phyloP scores from a whole-genome alignment of 2,888 invertebrate genomes.

The Acrobasis consociella region DNA sequence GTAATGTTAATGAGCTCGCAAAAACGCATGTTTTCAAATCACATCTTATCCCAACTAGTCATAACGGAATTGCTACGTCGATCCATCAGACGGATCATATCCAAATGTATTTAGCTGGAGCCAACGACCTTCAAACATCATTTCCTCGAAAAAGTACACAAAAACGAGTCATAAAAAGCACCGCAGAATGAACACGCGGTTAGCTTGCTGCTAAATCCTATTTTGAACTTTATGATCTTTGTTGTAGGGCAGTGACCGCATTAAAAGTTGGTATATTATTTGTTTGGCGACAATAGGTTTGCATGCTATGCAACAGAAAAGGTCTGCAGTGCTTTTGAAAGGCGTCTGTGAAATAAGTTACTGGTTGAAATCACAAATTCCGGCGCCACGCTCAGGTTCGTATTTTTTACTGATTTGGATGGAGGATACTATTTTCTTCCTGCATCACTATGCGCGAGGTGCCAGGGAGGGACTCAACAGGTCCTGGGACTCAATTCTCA shows the following conservation, averaged over 20 bases:
- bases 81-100: neutral
- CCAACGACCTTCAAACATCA: constrained; percentile 5
- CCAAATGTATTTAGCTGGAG: constrained; percentile 5
- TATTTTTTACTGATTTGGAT: too few species aligned
- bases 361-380: too few species aligned
- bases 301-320: neutral
- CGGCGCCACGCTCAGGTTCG: too few species aligned
- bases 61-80: neutral
- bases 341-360: neutral
- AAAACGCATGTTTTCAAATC: constrained; percentile 11
- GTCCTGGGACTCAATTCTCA: too few species aligned
- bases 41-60: neutral
- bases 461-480: too few species aligned
- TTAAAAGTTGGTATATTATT: neutral
- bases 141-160: constrained; percentile 8
- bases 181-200: neutral
- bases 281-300: constrained; percentile 1
- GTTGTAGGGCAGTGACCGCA: neutral
- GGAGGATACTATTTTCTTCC: too few species aligned
- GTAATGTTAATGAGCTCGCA: neutral
- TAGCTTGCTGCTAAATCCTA: constrained; percentile 1
- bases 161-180: constrained; percentile 4
- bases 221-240: constrained; percentile 11
- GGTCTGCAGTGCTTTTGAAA: neutral
- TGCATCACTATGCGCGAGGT: too few species aligned